Percentiles rank a stretch among this genome's conserved stretches.
Conservation (phyloP, 2,113 vertebrate genomes). For the Lipophrys pholis region DNA sequence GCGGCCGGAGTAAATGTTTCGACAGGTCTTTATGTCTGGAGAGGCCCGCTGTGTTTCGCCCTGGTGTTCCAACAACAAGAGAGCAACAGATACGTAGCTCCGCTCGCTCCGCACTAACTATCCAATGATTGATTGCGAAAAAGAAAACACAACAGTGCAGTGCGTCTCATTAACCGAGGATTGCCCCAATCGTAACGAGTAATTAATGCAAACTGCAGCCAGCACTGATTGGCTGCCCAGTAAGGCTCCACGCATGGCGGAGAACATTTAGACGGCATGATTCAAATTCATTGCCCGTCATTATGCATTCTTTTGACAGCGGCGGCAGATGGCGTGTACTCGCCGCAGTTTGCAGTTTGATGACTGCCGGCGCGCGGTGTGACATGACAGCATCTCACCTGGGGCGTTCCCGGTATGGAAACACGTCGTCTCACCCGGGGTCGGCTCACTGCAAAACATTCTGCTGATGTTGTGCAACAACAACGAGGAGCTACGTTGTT, state of each 20-base stretch:
- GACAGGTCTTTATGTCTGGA: constrained; percentile 27
- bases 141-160: constrained; percentile 41
- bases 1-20: constrained; percentile 25
- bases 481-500: background rate
- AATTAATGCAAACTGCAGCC: constrained; percentile 43
- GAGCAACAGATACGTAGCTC: constrained; percentile 28
- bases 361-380: background rate
- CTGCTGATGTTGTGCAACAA: constrained; percentile 7
- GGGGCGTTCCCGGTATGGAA: background rate
- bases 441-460: background rate
- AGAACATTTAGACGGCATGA: constrained; percentile 29
- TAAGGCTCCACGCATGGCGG: constrained; percentile 13
- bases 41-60: constrained; percentile 1
- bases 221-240: constrained; percentile 44
- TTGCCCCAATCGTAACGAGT: constrained; percentile 34
- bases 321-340: background rate
- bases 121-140: constrained; percentile 46
- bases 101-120: background rate
- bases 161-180: constrained; percentile 48
- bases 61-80: constrained; percentile 26
- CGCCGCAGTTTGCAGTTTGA: background rate
- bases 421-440: background rate
- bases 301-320: constrained; percentile 9
- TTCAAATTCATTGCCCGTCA: constrained; percentile 16
- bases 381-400: constrained; percentile 6